phyloP scores from a whole-genome alignment of 2,113 vertebrate species.

The Lynx canadensis region DNA sequence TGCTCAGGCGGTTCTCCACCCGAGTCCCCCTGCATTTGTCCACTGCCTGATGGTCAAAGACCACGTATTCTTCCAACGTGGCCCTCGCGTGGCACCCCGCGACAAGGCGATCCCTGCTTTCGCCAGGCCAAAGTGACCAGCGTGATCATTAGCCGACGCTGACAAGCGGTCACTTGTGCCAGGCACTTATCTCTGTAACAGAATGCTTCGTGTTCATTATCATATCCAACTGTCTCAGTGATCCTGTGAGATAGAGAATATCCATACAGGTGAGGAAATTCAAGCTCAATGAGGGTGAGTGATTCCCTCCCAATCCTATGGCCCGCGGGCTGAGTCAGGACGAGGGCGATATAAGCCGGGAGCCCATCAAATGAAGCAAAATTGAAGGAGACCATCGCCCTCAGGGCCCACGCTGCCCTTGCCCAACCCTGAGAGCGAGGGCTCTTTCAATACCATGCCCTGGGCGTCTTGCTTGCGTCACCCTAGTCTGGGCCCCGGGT shows the following conservation, averaged over 20 bases:
- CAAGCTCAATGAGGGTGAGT: not conserved
- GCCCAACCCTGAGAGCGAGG: not conserved
- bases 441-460: not conserved
- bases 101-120: not conserved
- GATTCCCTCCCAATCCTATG: not conserved
- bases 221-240: not conserved
- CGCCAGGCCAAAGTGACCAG: not conserved
- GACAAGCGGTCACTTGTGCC: not conserved
- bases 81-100: accelerated
- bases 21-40: not conserved
- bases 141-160: accelerated
- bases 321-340: not conserved
- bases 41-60: not conserved
- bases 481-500: not conserved
- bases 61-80: not conserved
- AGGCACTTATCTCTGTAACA: not conserved
- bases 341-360: not conserved
- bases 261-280: not conserved
- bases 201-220: not conserved
- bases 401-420: not conserved
- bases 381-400: not conserved
- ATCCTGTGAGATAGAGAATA: not conserved
- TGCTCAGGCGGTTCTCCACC: not conserved
- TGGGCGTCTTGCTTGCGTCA: not conserved
- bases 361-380: too few relatives aligned